Evolutionary conservation across 2,888 invertebrate species (phyloP), one percentile per base, ranked within the genome.

Genomic region (Ophonus ardosiacus): DNA sequence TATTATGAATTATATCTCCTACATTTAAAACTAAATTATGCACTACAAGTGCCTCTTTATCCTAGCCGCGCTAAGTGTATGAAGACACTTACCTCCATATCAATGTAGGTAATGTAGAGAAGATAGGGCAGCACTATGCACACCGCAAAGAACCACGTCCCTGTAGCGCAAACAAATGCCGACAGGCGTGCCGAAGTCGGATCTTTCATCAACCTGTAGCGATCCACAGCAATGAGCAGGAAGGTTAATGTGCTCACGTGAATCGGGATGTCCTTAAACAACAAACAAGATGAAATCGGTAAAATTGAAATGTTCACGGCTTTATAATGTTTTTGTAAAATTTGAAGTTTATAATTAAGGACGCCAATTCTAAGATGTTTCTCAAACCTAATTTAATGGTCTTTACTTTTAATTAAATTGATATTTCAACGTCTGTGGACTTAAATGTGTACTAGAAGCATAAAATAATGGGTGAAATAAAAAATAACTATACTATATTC

Each of bases 61-160:
- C 31, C 0, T 31, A 5, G 31, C 4, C 6, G n/a, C 31, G 43
- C 43, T 51, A 13, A 51, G 13, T 51, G 43, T 13, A 51, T 13
- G 13, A 13, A 7, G 13, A 3, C 24, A 92, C 93, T 94, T 90
- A 93, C 95, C 92, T 92, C 94, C 81, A 96, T 91, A 90, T 95
- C 95, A 85, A 95, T 92, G 90, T 95, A 95, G 86, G 94, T 94
- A 84, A 94, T 95, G 90, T 95, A 96, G 86, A 95, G 94, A 63
- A 95, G 95, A 91, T 95, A 95, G 0, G 96, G 96, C 86, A 96
- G 90, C 0, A 95, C 95, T 84, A 95, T 93, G 89, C 95, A 94
- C 88, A 95, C 92, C 15, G 95, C 94, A 63, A 94, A 93, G 15
- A 95, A 92, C 96, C 96, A 96, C n/a, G 94, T 93, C 59, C 94